A percentile compares a stretch with the other conserved stretches of the same genome.
Evolutionary conservation across 2,113 vertebrate species (phyloP).

Genomic region (Oncorhynchus keta): DNA sequence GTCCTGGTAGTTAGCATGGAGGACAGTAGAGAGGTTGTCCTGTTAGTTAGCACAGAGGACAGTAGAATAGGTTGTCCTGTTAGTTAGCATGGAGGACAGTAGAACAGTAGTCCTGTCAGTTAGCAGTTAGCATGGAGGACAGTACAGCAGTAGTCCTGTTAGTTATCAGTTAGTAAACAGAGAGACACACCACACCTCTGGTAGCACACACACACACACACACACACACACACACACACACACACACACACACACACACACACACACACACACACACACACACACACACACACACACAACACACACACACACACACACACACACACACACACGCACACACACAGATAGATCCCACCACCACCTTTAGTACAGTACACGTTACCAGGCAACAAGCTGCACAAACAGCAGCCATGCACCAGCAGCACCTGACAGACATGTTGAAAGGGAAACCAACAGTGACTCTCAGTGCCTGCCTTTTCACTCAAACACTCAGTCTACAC

Average conservation of each 20-base stretch:
- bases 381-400: constrained; percentile 63
- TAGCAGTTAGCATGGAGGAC: too few species aligned
- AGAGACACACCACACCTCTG: too few species aligned
- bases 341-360: constrained; percentile 20
- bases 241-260: neutral
- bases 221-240: constrained; percentile 26
- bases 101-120: too few species aligned
- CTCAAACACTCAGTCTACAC: neutral
- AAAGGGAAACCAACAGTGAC: constrained; percentile 47
- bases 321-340: too few species aligned
- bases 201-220: neutral
- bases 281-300: neutral
- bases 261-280: constrained; percentile 25
- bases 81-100: too few species aligned
- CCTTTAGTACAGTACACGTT: constrained; percentile 60
- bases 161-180: too few species aligned
- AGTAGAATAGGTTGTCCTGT: too few species aligned
- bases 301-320: neutral
- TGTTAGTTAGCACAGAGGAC: too few species aligned
- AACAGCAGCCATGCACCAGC: constrained; percentile 25
- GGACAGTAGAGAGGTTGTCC: too few species aligned
- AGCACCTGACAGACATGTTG: constrained; percentile 63
- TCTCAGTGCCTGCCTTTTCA: constrained; percentile 33
- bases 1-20: too few species aligned
- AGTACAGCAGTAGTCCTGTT: too few species aligned